These are phyloP conservation scores for Leucopsar rothschildi DNA, from an alignment of 2,113 vertebrate genomes.

Conservation along the genomic window DNA sequence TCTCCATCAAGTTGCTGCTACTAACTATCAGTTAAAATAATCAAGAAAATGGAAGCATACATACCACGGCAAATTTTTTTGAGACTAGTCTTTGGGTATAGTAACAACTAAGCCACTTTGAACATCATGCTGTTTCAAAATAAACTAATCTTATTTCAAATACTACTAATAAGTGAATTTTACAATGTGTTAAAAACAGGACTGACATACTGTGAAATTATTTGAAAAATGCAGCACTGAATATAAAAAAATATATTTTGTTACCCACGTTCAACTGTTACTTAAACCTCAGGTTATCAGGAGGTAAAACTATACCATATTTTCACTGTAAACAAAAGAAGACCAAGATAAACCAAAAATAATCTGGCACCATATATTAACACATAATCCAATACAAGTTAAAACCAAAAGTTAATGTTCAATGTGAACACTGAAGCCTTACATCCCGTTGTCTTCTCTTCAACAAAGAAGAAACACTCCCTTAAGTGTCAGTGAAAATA, in stretches of 20 bases:
- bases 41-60: background rate
- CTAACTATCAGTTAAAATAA: background rate
- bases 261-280: background rate
- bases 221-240: background rate
- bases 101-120: background rate
- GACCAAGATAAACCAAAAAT: background rate
- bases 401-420: background rate
- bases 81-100: background rate
- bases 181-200: background rate
- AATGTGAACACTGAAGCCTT: background rate
- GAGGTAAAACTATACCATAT: background rate
- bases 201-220: background rate
- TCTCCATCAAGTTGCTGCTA: background rate
- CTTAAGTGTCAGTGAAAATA: background rate
- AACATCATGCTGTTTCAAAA: background rate
- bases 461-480: background rate
- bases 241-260: background rate
- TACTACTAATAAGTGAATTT: background rate
- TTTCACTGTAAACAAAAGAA: background rate
- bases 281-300: background rate
- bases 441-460: background rate
- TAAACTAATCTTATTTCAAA: background rate
- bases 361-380: background rate
- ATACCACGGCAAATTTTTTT: background rate
- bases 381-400: background rate